Base-by-base conservation (phyloP, 2,797 vertebrate genomes). In the Mormyrus hasselquistii region DNA sequence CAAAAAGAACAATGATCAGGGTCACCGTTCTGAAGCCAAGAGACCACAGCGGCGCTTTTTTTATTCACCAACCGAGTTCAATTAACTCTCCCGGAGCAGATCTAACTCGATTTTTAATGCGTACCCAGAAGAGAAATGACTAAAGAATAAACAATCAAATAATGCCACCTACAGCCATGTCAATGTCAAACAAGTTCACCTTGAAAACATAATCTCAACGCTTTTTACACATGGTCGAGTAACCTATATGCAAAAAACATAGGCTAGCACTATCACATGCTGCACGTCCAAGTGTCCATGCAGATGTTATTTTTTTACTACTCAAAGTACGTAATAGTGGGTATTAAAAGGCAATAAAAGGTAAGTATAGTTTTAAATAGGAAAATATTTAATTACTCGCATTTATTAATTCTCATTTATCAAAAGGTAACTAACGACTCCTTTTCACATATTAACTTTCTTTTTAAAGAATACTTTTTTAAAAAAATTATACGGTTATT, bases 61-160 rank as follows among this genome's bases (percentile, higher is more conserved):
- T 22, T 53, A 49, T 87, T 55, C 85, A 87, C 29, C 14, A 19
- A 59, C 16, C 52, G 22, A 50, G 49, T 52, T 84, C 82, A 84
- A 84, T 84, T 84, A 84, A 84, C 47, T 84, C 19, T 84, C 22
- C 85, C 6, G 22, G 52, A 87, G 16, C 29, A 59, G 53, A 87
- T 87, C 50, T 87, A 87, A 87, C 53, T 57, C 7, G 52, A 38
- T 87, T 87, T 85, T 87, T 87, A 57, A 38, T 59, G 52, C 25
- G 53, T 38, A 38, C 65, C 19, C 25, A 53, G 29, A 88, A 88
- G 22, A 88, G 62, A 87, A 55, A 38, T 57, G 52, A 59, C n/a
- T 87, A 84, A 84, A 87, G 53, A 87, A 57, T 79, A 47, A 38
- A 57, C 85, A 41, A 87, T 22, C 22, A 87, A 86, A 86, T 55